Percentiles rank a stretch among this genome's conserved stretches.
phyloP scores from a whole-genome alignment of 2,113 vertebrate genomes.

The Neodontobutis hainanensis region DNA sequence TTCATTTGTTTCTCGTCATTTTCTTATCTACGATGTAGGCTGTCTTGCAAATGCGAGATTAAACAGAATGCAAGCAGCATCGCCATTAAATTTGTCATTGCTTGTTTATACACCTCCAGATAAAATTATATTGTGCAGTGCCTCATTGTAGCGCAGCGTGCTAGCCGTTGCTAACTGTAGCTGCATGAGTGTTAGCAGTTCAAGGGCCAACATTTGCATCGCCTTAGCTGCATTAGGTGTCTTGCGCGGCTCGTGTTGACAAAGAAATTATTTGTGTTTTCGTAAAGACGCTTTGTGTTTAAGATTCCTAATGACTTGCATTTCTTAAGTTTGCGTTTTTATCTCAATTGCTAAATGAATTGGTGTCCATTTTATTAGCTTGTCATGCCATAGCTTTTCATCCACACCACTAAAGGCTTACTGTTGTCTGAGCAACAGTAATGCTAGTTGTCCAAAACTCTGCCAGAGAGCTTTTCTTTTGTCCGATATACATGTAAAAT shows the following conservation, averaged over 20 bases:
- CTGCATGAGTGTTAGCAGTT: slow-evolving; percentile 42
- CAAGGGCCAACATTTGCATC: slow-evolving; percentile 34
- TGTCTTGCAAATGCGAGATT: neutral
- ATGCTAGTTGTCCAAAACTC: neutral
- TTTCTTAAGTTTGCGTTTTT: neutral
- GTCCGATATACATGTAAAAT: slow-evolving; percentile 1
- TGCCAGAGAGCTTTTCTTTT: neutral
- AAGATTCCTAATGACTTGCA: neutral
- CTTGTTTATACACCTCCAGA: neutral
- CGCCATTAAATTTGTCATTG: too few relatives aligned
- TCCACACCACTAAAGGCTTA: slow-evolving; percentile 9
- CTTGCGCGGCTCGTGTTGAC: neutral
- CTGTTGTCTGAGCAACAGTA: neutral
- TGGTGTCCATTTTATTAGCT: slow-evolving; percentile 7
- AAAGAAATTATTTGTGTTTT: neutral
- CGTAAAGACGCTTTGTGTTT: neutral
- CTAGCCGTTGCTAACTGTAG: slow-evolving; percentile 46
- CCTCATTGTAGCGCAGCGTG: slow-evolving; percentile 25
- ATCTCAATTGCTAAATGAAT: neutral
- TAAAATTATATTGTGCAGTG: slow-evolving; percentile 2
- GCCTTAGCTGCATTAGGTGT: neutral
- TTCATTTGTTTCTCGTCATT: slow-evolving; percentile 71
- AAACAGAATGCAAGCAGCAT: neutral
- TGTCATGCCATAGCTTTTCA: neutral
- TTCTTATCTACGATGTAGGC: slow-evolving; percentile 16